phyloP scores from a whole-genome alignment of 2,888 invertebrate genomes.

The Eucriotettix oculatus region DNA sequence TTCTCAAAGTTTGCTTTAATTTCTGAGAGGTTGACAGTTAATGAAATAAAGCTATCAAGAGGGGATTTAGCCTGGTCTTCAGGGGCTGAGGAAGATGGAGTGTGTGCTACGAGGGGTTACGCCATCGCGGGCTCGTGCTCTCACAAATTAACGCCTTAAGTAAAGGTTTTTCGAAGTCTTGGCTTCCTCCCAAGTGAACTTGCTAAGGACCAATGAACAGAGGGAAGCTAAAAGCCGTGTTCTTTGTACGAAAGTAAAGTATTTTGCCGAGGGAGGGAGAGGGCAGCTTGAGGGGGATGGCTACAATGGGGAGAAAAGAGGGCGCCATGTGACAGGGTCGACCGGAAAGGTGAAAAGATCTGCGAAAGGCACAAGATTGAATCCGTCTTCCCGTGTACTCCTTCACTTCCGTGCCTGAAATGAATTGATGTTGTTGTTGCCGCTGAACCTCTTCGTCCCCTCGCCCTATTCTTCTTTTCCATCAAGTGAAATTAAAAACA shows the following conservation, averaged over 20 bases:
- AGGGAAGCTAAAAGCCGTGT: slow-evolving; percentile 2
- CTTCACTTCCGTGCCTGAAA: no score
- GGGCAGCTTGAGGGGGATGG: neutral
- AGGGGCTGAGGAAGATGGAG: neutral
- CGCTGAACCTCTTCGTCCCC: no score
- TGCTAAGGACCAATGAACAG: slow-evolving; percentile 4
- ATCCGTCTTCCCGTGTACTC: neutral
- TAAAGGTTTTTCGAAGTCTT: slow-evolving; percentile 1
- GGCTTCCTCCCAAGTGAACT: slow-evolving; percentile 9
- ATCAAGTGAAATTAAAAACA: neutral
- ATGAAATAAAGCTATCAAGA: neutral
- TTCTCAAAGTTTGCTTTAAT: no score
- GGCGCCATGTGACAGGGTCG: neutral
- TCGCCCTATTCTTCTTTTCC: neutral
- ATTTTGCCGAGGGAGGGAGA: slow-evolving; percentile 2
- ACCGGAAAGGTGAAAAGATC: no score
- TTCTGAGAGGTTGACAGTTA: neutral
- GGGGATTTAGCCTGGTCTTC: no score
- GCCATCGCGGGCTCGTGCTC: neutral
- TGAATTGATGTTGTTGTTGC: no score
- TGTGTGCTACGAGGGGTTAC: neutral
- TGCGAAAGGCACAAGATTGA: neutral
- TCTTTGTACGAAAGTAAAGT: slow-evolving; percentile 5
- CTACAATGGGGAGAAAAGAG: neutral
- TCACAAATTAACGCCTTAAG: slow-evolving; percentile 8